Base-by-base conservation (phyloP, 2,888 invertebrate genomes). In the Polyommatus icarus region DNA sequence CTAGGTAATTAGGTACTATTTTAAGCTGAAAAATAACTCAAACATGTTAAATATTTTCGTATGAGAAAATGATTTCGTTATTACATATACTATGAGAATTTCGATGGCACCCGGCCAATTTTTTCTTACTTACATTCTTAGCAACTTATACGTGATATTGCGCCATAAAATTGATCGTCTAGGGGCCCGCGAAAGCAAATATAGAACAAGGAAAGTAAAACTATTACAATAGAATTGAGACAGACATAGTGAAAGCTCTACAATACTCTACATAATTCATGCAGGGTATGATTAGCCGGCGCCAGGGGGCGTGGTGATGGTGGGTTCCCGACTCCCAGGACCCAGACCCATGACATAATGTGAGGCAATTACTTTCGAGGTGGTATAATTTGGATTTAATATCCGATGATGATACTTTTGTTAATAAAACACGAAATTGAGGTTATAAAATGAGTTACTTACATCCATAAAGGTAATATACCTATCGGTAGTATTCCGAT, bases 271-370 rank as follows among this genome's bases (percentile, higher is more conserved):
- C 24, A 61, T 10, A 61, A 24, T 57, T n/a, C n/a, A n/a, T 24
- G 12, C 36, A 40, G n/a, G 72, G 12, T 40, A 72, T 72, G 40
- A 72, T 40, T 72, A 72, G 20, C 0, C 40, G 72, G 72, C 72
- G 72, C 72, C 72, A 40, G 72, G 72, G 72, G 40, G 72, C 40
- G 72, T 32, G 36, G 36, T 36, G 71, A n/a, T 71, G 71, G 12
- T n/a, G 4, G 32, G 71, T 32, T 40, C 72, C 72, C 72, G 36
- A 20, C 36, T 72, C 36, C 7, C 32, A 67, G 7, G 29, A 8
- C n/a, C 36, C 32, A 71, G 36, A n/a, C 71, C n/a, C 29, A 32
- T 12, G 72, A 72, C 72, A 72, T 36, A 72, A 36, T 36, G n/a
- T n/a, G 72, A 36, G 40, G 40, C 40, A 40, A 72, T 72, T 72